These are phyloP conservation scores for Sorex araneus DNA, from an alignment of 2,113 vertebrate genomes.

Conservation along the genomic window DNA sequence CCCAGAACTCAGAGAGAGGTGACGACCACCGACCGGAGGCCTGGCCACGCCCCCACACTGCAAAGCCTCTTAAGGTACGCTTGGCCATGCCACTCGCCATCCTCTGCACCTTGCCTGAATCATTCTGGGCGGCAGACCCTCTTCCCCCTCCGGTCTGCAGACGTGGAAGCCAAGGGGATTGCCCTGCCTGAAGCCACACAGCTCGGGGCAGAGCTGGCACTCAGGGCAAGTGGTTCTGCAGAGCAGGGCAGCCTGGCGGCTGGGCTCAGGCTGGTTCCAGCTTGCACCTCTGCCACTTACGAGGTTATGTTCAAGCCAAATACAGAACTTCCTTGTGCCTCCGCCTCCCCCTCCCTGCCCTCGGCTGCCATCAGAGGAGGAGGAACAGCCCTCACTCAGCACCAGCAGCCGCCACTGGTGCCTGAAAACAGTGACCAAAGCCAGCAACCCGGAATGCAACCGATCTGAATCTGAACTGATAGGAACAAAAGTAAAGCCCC, in stretches of 20 bases:
- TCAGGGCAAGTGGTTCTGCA: not conserved
- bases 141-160: not conserved
- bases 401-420: not conserved
- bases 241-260: too few species aligned
- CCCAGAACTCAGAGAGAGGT: not conserved
- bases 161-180: not conserved
- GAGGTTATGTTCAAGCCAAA: not conserved
- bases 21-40: not conserved
- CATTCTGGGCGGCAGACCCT: not conserved
- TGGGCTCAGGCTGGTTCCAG: too few species aligned
- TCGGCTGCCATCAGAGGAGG: not conserved
- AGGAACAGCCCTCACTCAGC: not conserved
- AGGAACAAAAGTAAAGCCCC: not conserved
- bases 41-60: too few species aligned
- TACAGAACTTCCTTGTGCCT: not conserved
- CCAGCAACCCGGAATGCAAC: not conserved
- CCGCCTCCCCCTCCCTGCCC: not conserved
- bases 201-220: not conserved
- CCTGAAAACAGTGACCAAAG: not conserved
- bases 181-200: not conserved
- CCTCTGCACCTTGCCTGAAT: not conserved
- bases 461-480: not conserved
- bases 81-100: not conserved
- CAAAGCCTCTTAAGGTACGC: too few species aligned
- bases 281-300: not conserved